Percentiles rank a stretch among this genome's conserved stretches.
These are phyloP conservation scores for Hippocampus mohnikei DNA, from an alignment of 2,113 vertebrate species.

Conservation along the genomic window DNA sequence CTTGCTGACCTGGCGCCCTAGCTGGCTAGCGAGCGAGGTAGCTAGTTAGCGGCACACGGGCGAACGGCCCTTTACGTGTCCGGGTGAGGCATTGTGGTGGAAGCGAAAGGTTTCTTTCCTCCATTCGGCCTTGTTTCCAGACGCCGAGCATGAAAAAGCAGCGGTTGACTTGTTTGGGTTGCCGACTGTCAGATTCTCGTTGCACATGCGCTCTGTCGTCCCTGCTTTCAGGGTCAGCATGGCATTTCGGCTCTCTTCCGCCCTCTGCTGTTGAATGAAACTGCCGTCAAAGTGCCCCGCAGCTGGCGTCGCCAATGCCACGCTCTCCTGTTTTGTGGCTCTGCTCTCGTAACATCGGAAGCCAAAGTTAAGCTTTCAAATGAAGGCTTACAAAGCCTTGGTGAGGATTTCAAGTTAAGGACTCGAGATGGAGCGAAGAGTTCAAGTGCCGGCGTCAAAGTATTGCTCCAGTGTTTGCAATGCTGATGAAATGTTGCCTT, in stretches of 20 bases:
- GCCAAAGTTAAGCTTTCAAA: neutral
- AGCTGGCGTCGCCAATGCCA: too few relatives aligned
- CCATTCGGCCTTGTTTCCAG: neutral
- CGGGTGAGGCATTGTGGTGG: neutral
- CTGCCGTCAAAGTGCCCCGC: too few relatives aligned
- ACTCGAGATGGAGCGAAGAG: too few relatives aligned
- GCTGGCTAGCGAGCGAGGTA: slow-evolving; percentile 36
- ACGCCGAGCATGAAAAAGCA: neutral
- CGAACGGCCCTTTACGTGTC: neutral
- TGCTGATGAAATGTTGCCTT: neutral
- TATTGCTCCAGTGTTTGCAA: neutral
- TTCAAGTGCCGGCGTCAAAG: too few relatives aligned
- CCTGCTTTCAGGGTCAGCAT: too few relatives aligned
- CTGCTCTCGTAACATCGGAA: too few relatives aligned
- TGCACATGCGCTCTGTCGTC: neutral
- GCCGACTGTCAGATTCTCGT: neutral
- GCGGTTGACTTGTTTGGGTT: neutral
- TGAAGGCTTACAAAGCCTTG: neutral
- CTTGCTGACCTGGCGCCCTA: neutral
- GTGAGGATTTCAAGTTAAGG: too few relatives aligned
- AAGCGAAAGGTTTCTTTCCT: neutral
- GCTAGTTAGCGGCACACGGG: slow-evolving; percentile 20
- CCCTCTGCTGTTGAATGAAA: too few relatives aligned
- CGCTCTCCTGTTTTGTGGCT: too few relatives aligned
- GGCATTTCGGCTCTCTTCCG: too few relatives aligned